Conservation (phyloP, 1,140 invertebrate species). For the Phymastichus coffea region DNA sequence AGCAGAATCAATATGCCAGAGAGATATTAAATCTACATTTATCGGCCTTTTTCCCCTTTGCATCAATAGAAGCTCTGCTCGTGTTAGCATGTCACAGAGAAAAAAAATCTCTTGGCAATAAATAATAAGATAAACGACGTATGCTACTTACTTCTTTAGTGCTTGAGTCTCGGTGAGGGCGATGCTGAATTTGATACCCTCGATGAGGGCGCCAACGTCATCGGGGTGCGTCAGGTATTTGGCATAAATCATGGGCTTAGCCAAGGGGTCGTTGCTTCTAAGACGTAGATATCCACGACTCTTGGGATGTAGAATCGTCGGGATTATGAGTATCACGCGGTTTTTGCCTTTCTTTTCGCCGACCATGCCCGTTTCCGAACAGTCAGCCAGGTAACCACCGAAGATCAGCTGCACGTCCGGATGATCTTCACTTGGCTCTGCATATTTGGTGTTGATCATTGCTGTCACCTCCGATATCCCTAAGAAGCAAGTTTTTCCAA, state of each 20-base stretch:
- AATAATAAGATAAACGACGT: too few relatives aligned
- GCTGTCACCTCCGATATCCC: conserved; percentile 80
- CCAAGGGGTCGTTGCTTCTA: conserved; percentile 72
- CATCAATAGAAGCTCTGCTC: too few relatives aligned
- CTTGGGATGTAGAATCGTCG: conserved; percentile 74
- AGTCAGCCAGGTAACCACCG: conserved; percentile 78
- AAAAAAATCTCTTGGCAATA: too few relatives aligned
- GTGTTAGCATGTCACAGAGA: too few relatives aligned
- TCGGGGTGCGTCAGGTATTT: conserved; percentile 78
- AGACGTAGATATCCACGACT: conserved; percentile 77
- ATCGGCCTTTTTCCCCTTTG: too few relatives aligned
- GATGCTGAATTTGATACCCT: conserved; percentile 73
- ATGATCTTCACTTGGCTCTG: conserved; percentile 70
- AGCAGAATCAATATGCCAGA: too few relatives aligned
- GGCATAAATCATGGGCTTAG: conserved; percentile 80
- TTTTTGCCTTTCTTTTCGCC: conserved; percentile 64
- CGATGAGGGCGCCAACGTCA: conserved; percentile 72
- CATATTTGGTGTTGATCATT: conserved; percentile 79
- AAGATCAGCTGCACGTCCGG: conserved; percentile 87
- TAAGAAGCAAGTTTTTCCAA: conserved; percentile 46
- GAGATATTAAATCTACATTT: too few relatives aligned
- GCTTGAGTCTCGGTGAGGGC: conserved; percentile 66
- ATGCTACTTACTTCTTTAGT: conserved; percentile 61
- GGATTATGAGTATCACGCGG: conserved; percentile 63
- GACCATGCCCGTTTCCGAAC: conserved; percentile 81